Base-by-base conservation (phyloP, 2,113 vertebrate genomes). In the Siniperca knerii region DNA sequence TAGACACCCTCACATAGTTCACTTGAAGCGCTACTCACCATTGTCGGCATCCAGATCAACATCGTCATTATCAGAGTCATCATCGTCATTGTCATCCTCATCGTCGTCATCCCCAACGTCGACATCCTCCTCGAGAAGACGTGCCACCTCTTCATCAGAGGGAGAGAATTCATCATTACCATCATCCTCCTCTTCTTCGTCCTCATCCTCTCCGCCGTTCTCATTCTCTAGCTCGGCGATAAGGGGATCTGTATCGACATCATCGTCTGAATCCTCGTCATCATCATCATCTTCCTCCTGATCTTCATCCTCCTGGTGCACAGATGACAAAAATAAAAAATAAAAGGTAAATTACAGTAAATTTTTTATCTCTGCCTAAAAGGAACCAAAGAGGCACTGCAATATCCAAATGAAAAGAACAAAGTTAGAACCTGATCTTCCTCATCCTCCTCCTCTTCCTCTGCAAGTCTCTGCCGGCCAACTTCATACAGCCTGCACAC, bases 401-500 rank as follows among this genome's bases (percentile, higher is more conserved):
- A 25, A 23, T 0, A 81, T 52, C 1, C 0, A 35, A 20, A 82
- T 6, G 33, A 52, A 42, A 57, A 54, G 10, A 72, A 58, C 33
- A 21, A 62, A 69, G 21, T 57, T 40, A 1, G 1, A 94, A 98
- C 98, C 97, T 99, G 98, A 90, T 99, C 98, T 77, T 98, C 97
- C 87, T 99, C 98, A 70, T 99, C 98, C 82, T 99, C 98, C 85
- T 99, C 98, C 76, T 99, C 98, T 85, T 99, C 98, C 92, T 99
- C 98, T 42, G 98, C 98, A 79, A 99, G 93, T 40, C 98, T 97
- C 91, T 99, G 98, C 55, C 98, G 95, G 33, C 98, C 98, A 65
- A 99, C 98, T 90, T 99, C 98, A 80, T 99, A 99, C 0, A 99
- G 96, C 55, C 98, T 95, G 90, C 98, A 99, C n/a, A 99, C 98